Evolutionary conservation across 1,140 invertebrate genomes (phyloP).

Genomic region (Scaptodrosophila lebanonensis): DNA sequence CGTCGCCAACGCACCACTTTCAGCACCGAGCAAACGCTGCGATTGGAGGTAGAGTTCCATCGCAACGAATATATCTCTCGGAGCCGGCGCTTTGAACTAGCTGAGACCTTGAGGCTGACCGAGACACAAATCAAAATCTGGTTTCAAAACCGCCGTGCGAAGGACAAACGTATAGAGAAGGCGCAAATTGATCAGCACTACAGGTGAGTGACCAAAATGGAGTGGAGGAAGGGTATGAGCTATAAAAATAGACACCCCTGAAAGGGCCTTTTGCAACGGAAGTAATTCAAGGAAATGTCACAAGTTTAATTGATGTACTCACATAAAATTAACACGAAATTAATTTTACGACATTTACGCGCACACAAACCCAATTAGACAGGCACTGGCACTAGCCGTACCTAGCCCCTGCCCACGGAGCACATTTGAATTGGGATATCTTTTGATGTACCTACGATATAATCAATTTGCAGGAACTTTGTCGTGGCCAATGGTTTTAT

Average conservation of each 20-base stretch:
- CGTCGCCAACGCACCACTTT: constrained; percentile 95
- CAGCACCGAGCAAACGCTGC: constrained; percentile 93
- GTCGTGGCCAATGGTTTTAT: constrained; percentile 77
- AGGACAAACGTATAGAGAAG: constrained; percentile 97
- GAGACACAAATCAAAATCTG: constrained; percentile 98
- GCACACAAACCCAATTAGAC: constrained; percentile 66
- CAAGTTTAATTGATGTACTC: constrained; percentile 63
- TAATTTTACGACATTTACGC: constrained; percentile 71
- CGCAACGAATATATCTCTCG: constrained; percentile 94
- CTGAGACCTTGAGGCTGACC: constrained; percentile 87
- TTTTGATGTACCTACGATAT: constrained; percentile 51
- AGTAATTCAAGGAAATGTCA: constrained; percentile 68
- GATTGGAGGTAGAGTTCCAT: constrained; percentile 93
- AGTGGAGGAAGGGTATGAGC: background rate
- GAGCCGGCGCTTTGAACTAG: constrained; percentile 90
- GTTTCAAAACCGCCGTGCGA: constrained; percentile 97
- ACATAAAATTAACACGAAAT: constrained; percentile 77
- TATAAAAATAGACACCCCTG: background rate
- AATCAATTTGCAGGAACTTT: constrained; percentile 76
- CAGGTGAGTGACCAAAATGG: constrained; percentile 80
- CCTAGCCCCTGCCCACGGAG: background rate
- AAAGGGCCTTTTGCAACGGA: constrained; percentile 50
- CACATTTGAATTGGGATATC: constrained; percentile 13
- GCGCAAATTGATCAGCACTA: constrained; percentile 96
- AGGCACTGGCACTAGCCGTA: background rate